Percentiles rank a stretch among this genome's conserved stretches.
Conservation (phyloP, 2,797 vertebrate species). For the Steatocranus sp. region DNA sequence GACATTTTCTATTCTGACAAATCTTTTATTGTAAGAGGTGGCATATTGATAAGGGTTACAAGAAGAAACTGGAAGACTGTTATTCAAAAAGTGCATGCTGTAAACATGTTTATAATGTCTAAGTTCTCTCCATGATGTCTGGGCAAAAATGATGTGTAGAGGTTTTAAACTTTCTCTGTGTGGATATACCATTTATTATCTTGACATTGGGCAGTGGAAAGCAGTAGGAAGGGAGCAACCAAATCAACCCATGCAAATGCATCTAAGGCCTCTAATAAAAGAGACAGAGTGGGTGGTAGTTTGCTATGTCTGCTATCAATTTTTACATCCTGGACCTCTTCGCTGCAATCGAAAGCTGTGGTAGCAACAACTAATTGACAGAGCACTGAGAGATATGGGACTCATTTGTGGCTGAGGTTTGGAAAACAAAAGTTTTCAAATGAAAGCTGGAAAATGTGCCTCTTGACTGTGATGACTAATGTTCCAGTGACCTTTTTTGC, state of each 20-base stretch:
- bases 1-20: not conserved
- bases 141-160: not conserved
- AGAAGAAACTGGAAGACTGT: not conserved
- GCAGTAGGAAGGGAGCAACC: not conserved
- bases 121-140: not conserved
- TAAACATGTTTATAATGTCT: not conserved
- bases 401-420: not conserved
- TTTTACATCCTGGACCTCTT: constrained; percentile 1
- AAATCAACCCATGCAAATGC: not conserved
- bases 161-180: not conserved
- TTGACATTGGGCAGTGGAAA: constrained; percentile 19
- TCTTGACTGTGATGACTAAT: constrained; percentile 31
- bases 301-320: not conserved
- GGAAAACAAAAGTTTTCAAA: constrained; percentile 18
- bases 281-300: constrained; percentile 28
- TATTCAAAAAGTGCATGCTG: not conserved
- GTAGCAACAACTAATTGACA: constrained; percentile 13
- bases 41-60: not conserved
- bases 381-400: not conserved
- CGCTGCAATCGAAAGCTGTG: constrained; percentile 21
- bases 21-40: not conserved
- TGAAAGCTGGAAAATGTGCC: constrained; percentile 35
- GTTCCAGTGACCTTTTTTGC: constrained; percentile 32
- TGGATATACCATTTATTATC: not conserved
- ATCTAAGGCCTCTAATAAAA: constrained; percentile 16